Evolutionary conservation across 2,113 vertebrate genomes (phyloP).

Genomic region (Festucalex cinctus): DNA sequence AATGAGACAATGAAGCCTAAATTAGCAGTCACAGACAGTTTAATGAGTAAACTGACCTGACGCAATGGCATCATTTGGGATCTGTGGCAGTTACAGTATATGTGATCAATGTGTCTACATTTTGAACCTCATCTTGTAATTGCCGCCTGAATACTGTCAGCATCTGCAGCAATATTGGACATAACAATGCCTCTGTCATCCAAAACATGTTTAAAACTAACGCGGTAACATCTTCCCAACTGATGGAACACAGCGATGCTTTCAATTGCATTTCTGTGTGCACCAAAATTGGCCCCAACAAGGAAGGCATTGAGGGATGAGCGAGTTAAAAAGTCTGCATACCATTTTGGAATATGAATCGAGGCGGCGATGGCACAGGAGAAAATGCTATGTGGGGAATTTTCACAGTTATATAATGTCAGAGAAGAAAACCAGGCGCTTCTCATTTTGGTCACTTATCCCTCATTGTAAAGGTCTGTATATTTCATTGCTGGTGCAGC

Average conservation of each 20-base stretch:
- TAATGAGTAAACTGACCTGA: constrained; percentile 67
- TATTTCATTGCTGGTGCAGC: constrained; percentile 77
- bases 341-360: constrained; percentile 73
- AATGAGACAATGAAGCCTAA: no score
- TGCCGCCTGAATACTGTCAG: background rate
- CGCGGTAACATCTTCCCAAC: constrained; percentile 3
- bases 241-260: constrained; percentile 25
- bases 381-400: constrained; percentile 73
- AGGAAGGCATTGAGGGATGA: constrained; percentile 51
- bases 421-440: constrained; percentile 72
- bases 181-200: background rate
- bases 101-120: constrained; percentile 44
- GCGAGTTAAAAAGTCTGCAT: constrained; percentile 64
- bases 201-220: background rate
- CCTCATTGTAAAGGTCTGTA: constrained; percentile 79
- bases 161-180: constrained; percentile 8
- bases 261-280: constrained; percentile 35
- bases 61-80: constrained; percentile 64
- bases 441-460: constrained; percentile 82
- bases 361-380: constrained; percentile 63
- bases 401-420: constrained; percentile 79
- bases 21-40: constrained; percentile 74
- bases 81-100: constrained; percentile 62
- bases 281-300: constrained; percentile 61
- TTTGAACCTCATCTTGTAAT: background rate